Base-by-base conservation (phyloP, 2,113 vertebrate species). In the Pitta sordida region DNA sequence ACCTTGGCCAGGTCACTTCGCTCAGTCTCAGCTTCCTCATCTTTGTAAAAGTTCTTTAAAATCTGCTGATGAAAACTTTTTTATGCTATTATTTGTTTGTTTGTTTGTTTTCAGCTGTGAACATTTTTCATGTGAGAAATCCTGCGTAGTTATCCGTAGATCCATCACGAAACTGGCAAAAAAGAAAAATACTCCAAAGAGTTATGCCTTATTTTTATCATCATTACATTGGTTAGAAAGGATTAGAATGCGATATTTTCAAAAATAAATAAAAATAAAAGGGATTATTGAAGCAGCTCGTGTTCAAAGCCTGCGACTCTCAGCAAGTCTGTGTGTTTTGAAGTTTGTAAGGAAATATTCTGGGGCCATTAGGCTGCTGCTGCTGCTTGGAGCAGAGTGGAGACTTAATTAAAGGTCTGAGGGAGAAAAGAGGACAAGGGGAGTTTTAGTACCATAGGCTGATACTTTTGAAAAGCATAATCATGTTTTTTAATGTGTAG, bases 181-280 rank as follows among this genome's bases (percentile, higher is more conserved):
- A 86, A 59, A 12, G 6, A 8, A 13, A 48, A 76, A 34, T 56
- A 79, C 23, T 51, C 70, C 49, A 32, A n/a, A 64, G 30, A 48
- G 2, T 3, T 32, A 1, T 32, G 4, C 2, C 44, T 26, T 16
- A 27, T 43, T 75, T 30, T 10, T 29, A 37, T 53, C 32, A 34
- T 18, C 59, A 39, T 56, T 3, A 2, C 30, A 11, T 63, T 41
- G 32, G 71, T 85, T 87, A 67, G 81, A 44, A n/a, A 78, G 62
- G 65, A 76, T 64, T 91, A 62, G 62, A 79, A 84, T 73, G 53
- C 62, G 37, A 60, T 94, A 62, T 91, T 87, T 87, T 44, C 15
- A 48, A 85, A 88, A 91, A 65, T 41, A 95, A 94, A 85, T 71
- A 67, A 51, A 93, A 86, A 78, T 55, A 82, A 63, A 83, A 90